Conservation (phyloP, 2,888 invertebrate species). For the Furcula furcula region DNA sequence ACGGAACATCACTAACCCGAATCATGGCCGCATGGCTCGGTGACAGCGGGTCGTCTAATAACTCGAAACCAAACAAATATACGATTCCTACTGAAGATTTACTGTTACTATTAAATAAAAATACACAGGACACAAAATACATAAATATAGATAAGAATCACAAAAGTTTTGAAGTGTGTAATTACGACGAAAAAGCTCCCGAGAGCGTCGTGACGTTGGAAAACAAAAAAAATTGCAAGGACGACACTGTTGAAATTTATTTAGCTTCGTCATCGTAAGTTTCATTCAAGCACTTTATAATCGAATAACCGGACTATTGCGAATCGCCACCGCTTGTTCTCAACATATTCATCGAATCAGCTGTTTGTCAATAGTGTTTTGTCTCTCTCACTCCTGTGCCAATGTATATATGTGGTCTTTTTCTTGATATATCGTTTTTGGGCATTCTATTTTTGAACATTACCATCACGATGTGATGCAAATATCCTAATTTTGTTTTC, state of each 20-base stretch:
- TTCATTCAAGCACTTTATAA: constrained; percentile 6
- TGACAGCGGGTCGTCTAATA: constrained; percentile 49
- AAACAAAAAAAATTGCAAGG: constrained; percentile 40
- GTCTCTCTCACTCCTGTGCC: constrained; percentile 56
- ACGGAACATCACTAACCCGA: constrained; percentile 34
- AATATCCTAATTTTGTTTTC: constrained; percentile 69
- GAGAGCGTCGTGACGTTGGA: constrained; percentile 39
- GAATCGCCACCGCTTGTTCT: constrained; percentile 17
- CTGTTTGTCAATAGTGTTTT: constrained; percentile 72
- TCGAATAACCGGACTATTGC: constrained; percentile 7
- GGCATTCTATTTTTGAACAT: constrained; percentile 80
- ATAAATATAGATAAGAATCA: constrained; percentile 26
- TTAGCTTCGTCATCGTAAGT: constrained; percentile 46
- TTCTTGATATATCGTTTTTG: constrained; percentile 71
- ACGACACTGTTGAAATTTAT: constrained; percentile 32
- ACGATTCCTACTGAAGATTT: constrained; percentile 25
- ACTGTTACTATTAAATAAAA: constrained; percentile 18
- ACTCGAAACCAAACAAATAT: constrained; percentile 19
- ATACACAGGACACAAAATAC: constrained; percentile 26
- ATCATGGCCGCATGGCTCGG: constrained; percentile 71
- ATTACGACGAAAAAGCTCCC: constrained; percentile 26
- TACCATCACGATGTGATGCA: constrained; percentile 77
- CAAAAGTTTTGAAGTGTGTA: constrained; percentile 27
- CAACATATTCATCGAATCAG: constrained; percentile 53
- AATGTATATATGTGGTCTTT: constrained; percentile 54